Evolutionary conservation across 2,113 vertebrate species (phyloP).

Genomic region (Nothoprocta perdicaria): DNA sequence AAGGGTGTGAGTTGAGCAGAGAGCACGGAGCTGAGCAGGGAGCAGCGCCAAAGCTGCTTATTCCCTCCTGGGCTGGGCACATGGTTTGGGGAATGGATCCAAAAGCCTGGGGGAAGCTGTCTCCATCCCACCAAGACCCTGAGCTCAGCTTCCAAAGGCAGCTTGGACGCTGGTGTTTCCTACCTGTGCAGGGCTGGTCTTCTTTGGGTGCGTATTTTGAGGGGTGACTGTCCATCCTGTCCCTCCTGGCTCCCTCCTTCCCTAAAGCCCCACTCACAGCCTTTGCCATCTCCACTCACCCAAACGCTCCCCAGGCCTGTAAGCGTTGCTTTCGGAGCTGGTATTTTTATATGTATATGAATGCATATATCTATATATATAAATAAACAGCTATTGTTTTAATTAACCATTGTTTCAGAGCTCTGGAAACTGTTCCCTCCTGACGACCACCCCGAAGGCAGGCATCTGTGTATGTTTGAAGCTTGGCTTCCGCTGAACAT

Average conservation of each 20-base stretch:
- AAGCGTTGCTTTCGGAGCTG: neutral
- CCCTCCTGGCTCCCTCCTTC: neutral
- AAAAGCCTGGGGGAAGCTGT: neutral
- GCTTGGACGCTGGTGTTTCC: neutral
- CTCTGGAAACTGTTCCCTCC: slow-evolving; percentile 57
- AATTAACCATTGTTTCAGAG: slow-evolving; percentile 65
- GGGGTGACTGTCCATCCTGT: neutral
- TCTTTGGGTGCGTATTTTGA: neutral
- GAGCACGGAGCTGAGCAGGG: neutral
- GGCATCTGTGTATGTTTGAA: neutral
- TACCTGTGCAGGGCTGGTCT: neutral
- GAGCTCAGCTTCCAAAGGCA: neutral
- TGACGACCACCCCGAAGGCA: slow-evolving; percentile 54
- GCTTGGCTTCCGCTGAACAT: neutral
- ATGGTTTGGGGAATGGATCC: neutral
- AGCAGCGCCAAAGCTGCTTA: neutral
- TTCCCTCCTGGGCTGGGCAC: neutral
- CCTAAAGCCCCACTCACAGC: neutral
- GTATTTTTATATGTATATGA: neutral
- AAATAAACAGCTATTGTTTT: slow-evolving; percentile 63
- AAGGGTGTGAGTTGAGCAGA: neutral
- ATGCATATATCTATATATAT: neutral
- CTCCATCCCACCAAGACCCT: rapidly evolving
- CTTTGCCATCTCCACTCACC: neutral
- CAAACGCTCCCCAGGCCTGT: neutral